Percentiles rank a stretch among this genome's conserved stretches.
These are phyloP conservation scores for Clavelina lepadiformis DNA, from an alignment of 23 tunicate species.

Conservation along the genomic window DNA sequence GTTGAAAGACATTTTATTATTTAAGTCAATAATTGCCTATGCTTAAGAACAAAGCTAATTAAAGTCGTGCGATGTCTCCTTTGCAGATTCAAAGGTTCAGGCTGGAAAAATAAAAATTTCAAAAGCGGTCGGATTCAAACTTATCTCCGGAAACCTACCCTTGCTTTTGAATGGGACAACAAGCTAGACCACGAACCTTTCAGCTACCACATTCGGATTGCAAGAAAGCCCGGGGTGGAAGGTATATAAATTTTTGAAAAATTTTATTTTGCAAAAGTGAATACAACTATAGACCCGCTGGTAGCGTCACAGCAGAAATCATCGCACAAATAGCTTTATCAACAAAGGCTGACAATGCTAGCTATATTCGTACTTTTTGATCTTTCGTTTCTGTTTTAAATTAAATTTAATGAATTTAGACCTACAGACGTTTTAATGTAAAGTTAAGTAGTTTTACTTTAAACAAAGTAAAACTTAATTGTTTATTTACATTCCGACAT, in stretches of 20 bases:
- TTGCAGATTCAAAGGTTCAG: slow-evolving; percentile 16
- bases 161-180: slow-evolving; percentile 56
- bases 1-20: slow-evolving; percentile 7
- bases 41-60: neutral
- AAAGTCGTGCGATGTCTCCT: neutral
- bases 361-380: no score
- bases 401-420: no score
- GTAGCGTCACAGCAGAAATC: no score
- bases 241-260: slow-evolving; percentile 19
- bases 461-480: no score
- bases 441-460: no score
- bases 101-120: slow-evolving; percentile 11
- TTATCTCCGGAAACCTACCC: slow-evolving; percentile 15
- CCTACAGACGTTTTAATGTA: no score
- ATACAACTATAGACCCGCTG: no score
- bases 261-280: neutral
- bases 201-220: slow-evolving; percentile 40
- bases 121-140: neutral
- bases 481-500: no score
- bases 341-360: no score
- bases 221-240: slow-evolving; percentile 16
- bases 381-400: no score
- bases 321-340: no score
- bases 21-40: neutral
- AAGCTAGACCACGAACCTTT: slow-evolving; percentile 51